Base-by-base conservation (phyloP, 2,113 vertebrate genomes). In the Corapipo altera region DNA sequence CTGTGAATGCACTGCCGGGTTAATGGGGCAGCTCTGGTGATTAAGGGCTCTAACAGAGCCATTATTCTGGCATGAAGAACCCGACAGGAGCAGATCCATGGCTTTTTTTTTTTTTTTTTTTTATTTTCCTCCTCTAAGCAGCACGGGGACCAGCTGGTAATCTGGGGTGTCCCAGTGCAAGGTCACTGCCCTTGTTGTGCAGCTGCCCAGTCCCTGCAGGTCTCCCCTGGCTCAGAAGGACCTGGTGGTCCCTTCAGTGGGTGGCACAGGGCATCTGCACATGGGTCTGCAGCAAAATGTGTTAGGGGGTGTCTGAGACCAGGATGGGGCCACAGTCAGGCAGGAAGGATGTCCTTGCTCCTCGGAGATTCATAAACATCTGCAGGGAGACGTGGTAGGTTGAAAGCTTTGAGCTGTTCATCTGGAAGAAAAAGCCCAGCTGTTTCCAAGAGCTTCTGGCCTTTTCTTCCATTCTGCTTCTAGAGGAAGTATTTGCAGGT, bases 371-470 rank as follows among this genome's bases (percentile, higher is more conserved):
- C 22, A 3, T 9, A 3, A 2, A 5, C 9, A 8, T 48, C 43
- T 17, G 30, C 71, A 41, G 43, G 30, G 55, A 69, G 24, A 19
- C 0, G 0, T 8, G 37, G 55, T 9, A 16, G 18, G 19, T 27
- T 0, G 3, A 12, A 46, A 43, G 4, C 37, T 65, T 33, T 4
- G 9, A 67, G 41, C 41, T n/a, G 30, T 23, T 35, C 23, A 1
- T n/a, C 26, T n/a, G 58, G 8, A 30, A 23, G 58, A n/a, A 13
- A 32, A 26, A 23, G 2, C 37, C 28, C 8, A 3, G 37, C 37
- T 32, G 2, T 48, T 64, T 16, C 19, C 49, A n/a, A 6, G 2
- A 3, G 8, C 51, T 30, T 9, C 2, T 1, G 24, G 35, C n/a
- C 39, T 37, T 59, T 28, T 14, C 10, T 21, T 62, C 52, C 15